Evolutionary conservation across 1,140 invertebrate species (phyloP).

Genomic region (Tetramorium parvispinum): DNA sequence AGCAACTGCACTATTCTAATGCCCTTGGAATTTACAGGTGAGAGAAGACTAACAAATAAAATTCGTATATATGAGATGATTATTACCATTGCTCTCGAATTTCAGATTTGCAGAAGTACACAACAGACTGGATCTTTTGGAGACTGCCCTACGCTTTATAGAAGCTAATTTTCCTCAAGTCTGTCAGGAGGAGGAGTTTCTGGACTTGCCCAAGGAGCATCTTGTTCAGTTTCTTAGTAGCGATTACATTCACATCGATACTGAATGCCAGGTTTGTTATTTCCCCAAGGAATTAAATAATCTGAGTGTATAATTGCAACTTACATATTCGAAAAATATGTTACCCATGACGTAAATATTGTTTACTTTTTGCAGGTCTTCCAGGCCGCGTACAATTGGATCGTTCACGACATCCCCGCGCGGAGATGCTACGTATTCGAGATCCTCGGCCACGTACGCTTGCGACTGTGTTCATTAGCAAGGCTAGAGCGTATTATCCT

Average conservation of each 20-base stretch:
- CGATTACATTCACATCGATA: conserved; percentile 95
- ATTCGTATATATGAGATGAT: background rate
- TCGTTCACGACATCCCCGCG: conserved; percentile 92
- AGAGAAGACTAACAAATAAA: conserved; percentile 60
- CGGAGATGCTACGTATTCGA: conserved; percentile 95
- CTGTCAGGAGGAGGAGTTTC: conserved; percentile 94
- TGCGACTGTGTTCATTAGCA: conserved; percentile 93
- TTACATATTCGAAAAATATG: background rate
- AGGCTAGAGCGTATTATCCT: conserved; percentile 93
- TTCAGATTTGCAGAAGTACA: conserved; percentile 96
- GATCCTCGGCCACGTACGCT: conserved; percentile 93
- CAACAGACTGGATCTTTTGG: conserved; percentile 93
- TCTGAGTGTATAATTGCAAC: background rate
- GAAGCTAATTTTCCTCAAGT: conserved; percentile 94
- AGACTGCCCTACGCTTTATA: conserved; percentile 93
- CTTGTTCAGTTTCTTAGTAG: conserved; percentile 93
- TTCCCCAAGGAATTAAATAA: background rate
- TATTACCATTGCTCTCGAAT: background rate
- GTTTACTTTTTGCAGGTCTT: conserved; percentile 88
- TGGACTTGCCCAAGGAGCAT: conserved; percentile 93
- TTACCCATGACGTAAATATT: background rate
- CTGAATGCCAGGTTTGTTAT: conserved; percentile 93
- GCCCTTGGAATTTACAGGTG: conserved; percentile 95
- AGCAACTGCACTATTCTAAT: conserved; percentile 95
- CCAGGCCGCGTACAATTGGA: conserved; percentile 96